phyloP scores from a whole-genome alignment of 2,797 vertebrate genomes.

The Sebastolobus altivelis region DNA sequence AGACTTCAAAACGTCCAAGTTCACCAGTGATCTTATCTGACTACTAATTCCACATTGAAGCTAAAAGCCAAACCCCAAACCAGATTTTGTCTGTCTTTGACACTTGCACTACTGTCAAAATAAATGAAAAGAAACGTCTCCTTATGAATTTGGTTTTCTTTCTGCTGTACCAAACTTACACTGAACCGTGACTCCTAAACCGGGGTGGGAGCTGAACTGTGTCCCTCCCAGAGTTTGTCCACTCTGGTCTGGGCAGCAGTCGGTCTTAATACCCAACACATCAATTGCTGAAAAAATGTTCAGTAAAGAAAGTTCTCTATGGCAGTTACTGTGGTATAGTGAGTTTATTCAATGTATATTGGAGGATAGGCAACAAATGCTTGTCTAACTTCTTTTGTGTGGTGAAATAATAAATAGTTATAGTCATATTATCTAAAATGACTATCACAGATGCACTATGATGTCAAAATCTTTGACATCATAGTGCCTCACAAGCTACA shows the following conservation, averaged over 20 bases:
- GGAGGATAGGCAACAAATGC: not conserved
- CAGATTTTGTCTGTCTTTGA: too few relatives aligned
- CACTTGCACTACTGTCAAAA: too few relatives aligned
- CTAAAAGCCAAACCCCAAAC: too few relatives aligned
- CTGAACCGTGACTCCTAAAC: too few relatives aligned
- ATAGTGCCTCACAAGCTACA: not conserved
- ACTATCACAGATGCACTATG: not conserved
- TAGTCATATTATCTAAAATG: not conserved
- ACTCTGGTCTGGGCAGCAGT: not conserved
- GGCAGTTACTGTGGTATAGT: not conserved
- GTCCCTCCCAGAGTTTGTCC: not conserved
- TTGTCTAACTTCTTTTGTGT: not conserved
- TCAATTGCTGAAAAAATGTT: not conserved
- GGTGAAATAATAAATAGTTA: not conserved
- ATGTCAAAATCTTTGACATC: too few relatives aligned
- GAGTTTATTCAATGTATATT: not conserved
- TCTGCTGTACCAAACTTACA: too few relatives aligned
- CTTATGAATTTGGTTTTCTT: too few relatives aligned
- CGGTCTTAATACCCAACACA: not conserved
- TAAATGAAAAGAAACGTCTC: too few relatives aligned
- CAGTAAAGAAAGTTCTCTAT: too few relatives aligned
- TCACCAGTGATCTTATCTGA: too few relatives aligned
- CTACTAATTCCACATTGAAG: too few relatives aligned
- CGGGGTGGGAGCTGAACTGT: rapidly evolving
- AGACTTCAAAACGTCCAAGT: too few relatives aligned